Evolutionary conservation across 2,888 invertebrate genomes (phyloP), one percentile per base, ranked within the genome.

Genomic region (Mesoligia furuncula): DNA sequence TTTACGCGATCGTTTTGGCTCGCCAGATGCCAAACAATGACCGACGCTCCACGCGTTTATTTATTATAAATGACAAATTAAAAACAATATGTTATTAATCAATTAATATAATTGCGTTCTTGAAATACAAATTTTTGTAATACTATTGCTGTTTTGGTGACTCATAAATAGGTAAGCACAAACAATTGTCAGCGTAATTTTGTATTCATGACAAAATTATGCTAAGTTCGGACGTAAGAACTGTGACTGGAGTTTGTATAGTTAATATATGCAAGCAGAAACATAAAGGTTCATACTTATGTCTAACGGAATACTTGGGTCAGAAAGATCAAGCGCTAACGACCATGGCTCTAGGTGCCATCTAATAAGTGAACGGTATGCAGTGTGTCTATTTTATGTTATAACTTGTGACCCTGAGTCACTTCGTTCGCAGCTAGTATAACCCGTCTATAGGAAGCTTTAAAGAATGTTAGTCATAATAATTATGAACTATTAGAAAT

Each of bases 1-100:
- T 93, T 92, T 91, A 92, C 91, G 89, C 89, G 86, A 91, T 89
- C 90, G 90, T 90, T 91, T 91, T 88, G 91, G 90, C 88, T 90
- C 91, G 89, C 91, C 92, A 91, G 90, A 89, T 91, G 90, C 91
- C 91, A 90, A 92, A 93, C 91, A 94, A 92, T 93, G 91, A 92
- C 88, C 86, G 85, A 83, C 90, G 87, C 76, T 84, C 84, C 81
- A 76, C 81, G 79, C 85, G 79, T 80, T 85, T 90, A 91, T 91
- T 92, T 90, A 90, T 92, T 91, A 87, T 88, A 90, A 91, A 90
- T 91, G 85, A 85, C 87, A 84, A 89, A 92, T 92, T 91, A 85
- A 90, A 84, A 89, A 92, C 91, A 85, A 90, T 85, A 66, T 73
- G 45, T 79, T 73, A 83, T 80, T 83, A 75, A 90, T 90, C 81